Evolutionary conservation across 2,888 invertebrate species (phyloP).

Genomic region (Corythucha ciliata): DNA sequence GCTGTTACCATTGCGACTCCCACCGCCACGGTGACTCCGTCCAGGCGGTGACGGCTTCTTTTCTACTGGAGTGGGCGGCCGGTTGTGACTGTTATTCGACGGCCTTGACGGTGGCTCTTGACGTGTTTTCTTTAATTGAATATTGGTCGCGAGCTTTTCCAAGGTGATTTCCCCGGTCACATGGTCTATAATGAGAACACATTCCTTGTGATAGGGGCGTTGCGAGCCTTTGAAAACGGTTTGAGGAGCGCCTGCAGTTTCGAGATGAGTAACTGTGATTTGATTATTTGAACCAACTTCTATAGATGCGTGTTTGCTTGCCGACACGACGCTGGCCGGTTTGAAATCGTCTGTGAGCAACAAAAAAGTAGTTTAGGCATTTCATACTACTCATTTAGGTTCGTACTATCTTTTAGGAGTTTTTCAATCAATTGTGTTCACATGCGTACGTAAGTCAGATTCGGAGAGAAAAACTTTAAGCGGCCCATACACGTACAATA

Average conservation of each 20-base stretch:
- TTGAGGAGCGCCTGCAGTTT: slow-evolving; percentile 81
- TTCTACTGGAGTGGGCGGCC: slow-evolving; percentile 32
- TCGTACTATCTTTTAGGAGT: too few species aligned
- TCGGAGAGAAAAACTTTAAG: not conserved
- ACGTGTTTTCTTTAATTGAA: slow-evolving; percentile 88
- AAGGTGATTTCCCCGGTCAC: slow-evolving; percentile 86
- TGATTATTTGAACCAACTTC: slow-evolving; percentile 82
- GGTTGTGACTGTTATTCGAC: slow-evolving; percentile 25
- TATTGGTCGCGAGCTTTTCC: slow-evolving; percentile 82
- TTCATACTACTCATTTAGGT: not conserved
- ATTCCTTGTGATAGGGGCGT: slow-evolving; percentile 84
- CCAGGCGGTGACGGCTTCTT: slow-evolving; percentile 32
- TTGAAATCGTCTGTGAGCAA: slow-evolving; percentile 85
- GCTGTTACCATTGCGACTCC: slow-evolving; percentile 41
- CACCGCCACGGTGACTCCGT: slow-evolving; percentile 13
- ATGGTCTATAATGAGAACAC: slow-evolving; percentile 87
- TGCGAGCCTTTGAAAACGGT: slow-evolving; percentile 94
- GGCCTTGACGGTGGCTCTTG: too few species aligned
- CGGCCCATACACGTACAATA: too few species aligned
- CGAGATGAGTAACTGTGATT: slow-evolving; percentile 86
- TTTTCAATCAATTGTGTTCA: not conserved
- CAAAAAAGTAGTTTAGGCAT: too few species aligned
- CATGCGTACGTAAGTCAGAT: too few species aligned
- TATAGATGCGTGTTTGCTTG: slow-evolving; percentile 79
- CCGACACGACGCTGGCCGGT: slow-evolving; percentile 94